Conservation (phyloP, 2,797 vertebrate species). For the Helarctos malayanus region DNA sequence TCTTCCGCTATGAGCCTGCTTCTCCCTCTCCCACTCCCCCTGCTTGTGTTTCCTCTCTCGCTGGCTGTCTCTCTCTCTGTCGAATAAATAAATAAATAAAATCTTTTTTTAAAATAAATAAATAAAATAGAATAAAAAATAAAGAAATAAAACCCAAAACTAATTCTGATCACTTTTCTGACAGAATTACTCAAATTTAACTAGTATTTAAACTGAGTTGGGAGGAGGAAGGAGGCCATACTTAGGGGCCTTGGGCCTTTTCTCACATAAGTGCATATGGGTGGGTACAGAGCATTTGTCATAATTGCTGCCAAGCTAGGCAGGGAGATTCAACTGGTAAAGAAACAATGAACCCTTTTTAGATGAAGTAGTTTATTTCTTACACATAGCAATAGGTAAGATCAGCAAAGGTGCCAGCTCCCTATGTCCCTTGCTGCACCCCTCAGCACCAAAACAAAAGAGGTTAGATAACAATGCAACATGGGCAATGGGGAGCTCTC, state of each 20-base stretch:
- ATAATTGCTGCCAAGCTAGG: not conserved
- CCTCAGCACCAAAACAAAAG: not conserved
- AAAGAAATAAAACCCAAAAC: not conserved
- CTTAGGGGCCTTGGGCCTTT: not conserved
- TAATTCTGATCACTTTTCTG: not conserved
- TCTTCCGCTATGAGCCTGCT: no score
- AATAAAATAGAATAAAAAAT: no score
- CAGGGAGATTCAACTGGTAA: not conserved
- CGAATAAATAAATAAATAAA: no score
- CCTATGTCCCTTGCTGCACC: not conserved
- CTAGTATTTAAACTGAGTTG: not conserved
- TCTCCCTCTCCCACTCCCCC: no score
- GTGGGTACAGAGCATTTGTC: not conserved
- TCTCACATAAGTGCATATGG: not conserved
- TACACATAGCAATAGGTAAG: not conserved
- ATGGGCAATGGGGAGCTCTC: not conserved
- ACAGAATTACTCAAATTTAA: slow-evolving; percentile 6
- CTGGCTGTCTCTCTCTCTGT: no score
- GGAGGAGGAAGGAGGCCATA: not conserved
- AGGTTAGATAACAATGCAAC: not conserved
- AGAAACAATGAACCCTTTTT: slow-evolving; percentile 1
- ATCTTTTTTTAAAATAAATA: no score
- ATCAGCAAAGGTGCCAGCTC: not conserved
- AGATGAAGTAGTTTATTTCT: not conserved
- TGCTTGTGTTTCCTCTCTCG: no score